Base-by-base conservation (phyloP, 2,113 vertebrate species). In the Percina caprodes region DNA sequence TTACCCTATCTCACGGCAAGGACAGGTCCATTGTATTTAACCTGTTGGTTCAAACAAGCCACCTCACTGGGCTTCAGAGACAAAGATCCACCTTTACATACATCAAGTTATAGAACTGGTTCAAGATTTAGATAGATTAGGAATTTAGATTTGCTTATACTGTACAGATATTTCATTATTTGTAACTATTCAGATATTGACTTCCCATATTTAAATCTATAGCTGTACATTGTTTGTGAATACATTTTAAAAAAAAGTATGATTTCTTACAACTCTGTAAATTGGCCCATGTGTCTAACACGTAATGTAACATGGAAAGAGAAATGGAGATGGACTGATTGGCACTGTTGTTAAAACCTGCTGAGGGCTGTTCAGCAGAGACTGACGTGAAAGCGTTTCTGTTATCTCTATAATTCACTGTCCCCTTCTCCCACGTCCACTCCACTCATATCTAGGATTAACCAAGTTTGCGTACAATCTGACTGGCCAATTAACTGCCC, bases 401-500 rank as follows among this genome's bases (percentile, higher is more conserved):
- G 60, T 82, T 70, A 79, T 79, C 51, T 39, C 73, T 78, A 42
- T 85, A 74, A 73, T 86, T 68, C 55, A 73, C 74, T 4, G n/a
- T 18, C 23, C 24, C 24, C 58, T n/a, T n/a, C 51, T 48, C 12
- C 23, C 42, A 21, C 39, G 75, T 69, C 54, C 52, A 63, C 73
- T 67, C 66, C 46, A 18, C 58, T 60, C 77, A 60, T 46, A 66
- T 70, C 79, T 79, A 2, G 83, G 85, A 90, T 78, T 73, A 91
- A 74, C n/a, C 24, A 77, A 59, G 63, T 14, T 56, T 72, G 46
- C 7, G 18, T 66, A 23, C 45, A 45, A 45, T 69, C 74, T 69
- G 46, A 55, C 39, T 51, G 39, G 55, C 23, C 23, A 42, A 30
- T 58, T 46, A 73, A 54, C 26, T 24, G 26, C 26, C 5, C 46